Base-by-base conservation (phyloP, 2,888 invertebrate species). In the Amphiduros pacificus region DNA sequence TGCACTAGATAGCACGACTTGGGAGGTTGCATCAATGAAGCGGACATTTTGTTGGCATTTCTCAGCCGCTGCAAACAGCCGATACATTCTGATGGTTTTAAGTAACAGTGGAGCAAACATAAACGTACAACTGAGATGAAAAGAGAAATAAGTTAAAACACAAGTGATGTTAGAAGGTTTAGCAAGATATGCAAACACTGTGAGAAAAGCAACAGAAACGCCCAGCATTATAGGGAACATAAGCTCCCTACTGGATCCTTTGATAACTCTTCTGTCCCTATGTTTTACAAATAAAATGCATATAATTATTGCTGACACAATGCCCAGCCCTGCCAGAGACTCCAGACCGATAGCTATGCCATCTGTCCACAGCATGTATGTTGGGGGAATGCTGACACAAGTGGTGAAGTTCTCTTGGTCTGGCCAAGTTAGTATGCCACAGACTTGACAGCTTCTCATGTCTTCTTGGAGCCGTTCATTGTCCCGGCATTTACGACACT, bases 401-500 rank as follows among this genome's bases (percentile, higher is more conserved):
- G 4, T 9, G 26, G 51, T 51, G 51, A 51, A 51, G 9, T 24
- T 51, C 5, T 51, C 51, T 17, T 24, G 51, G 6, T 51, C 51
- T 51, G 51, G 51, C 51, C 51, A 51, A 2, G 51, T 26, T 17
- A 26, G 20, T 24, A 17, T 24, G 4, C 24, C 24, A 22, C 51
- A 51, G 28, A 51, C 26, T n/a, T 51, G 24, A 51, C 51, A 51
- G 6, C 51, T 26, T 24, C 26, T 22, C 26, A 24, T 6, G 28
- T 51, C 51, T 3, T 24, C 26, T 51, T 26, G 24, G 51, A 67
- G 50, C 17, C 41, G 17, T 48, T 70, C 67, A 40, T 70, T 70
- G 49, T 58, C 55, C 4, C 65, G 54, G 40, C 70, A 70, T 24
- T 27, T 20, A 1, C 50, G 24, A 54, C 70, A 70, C 17, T 68